Percentiles rank a stretch among this genome's conserved stretches.
Evolutionary conservation across 1,140 invertebrate genomes (phyloP).

Genomic region (Sinonovacula constricta): DNA sequence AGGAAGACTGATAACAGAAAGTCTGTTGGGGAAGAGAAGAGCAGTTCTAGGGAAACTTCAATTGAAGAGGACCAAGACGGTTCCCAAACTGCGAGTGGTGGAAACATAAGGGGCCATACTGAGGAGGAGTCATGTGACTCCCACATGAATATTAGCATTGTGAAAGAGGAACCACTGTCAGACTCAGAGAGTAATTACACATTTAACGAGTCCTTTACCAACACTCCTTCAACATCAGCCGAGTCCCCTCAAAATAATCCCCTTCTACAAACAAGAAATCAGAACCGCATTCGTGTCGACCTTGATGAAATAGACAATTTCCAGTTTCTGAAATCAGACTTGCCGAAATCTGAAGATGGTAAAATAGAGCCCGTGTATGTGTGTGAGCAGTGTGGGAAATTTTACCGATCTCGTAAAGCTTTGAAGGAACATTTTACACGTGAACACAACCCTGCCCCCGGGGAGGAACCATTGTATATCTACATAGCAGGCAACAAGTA

Average conservation of each 20-base stretch:
- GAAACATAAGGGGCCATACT: too few species aligned
- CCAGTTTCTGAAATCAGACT: neutral
- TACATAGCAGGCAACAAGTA: conserved; percentile 46
- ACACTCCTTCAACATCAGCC: too few species aligned
- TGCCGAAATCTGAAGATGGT: conserved; percentile 9
- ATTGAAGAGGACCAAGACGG: too few species aligned
- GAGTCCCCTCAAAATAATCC: too few species aligned
- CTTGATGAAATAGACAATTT: neutral
- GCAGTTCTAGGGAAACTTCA: too few species aligned
- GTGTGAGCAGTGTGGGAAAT: conserved; percentile 49
- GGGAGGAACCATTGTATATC: conserved; percentile 43
- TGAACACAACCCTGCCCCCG: conserved; percentile 8
- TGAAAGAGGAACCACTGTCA: conserved; percentile 10
- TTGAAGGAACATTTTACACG: conserved; percentile 43
- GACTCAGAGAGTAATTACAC: conserved; percentile 16
- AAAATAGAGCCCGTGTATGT: conserved; percentile 44
- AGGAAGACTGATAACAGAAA: too few species aligned
- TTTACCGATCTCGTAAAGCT: conserved; percentile 39
- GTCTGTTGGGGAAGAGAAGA: too few species aligned
- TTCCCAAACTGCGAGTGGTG: too few species aligned
- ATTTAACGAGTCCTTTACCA: too few species aligned
- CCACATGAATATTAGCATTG: neutral
- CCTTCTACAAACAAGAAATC: too few species aligned
- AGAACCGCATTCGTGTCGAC: neutral
- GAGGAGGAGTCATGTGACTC: too few species aligned